A percentile compares a stretch with the other conserved stretches of the same genome.
These are phyloP conservation scores for Bombus polaris DNA, from an alignment of 1,140 invertebrate species.

Conservation along the genomic window DNA sequence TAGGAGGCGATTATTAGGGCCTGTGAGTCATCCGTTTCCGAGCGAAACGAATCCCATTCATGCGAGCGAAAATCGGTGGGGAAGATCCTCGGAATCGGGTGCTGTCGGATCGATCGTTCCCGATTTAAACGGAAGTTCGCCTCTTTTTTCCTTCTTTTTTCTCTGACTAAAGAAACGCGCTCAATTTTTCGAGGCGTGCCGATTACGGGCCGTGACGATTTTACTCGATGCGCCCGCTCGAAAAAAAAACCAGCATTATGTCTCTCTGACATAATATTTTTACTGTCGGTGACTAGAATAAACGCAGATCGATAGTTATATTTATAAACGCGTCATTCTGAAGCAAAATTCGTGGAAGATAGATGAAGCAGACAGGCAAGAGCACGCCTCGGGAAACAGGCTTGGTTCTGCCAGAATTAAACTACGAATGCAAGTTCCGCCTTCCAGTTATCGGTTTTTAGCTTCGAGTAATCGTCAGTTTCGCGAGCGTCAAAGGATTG, in stretches of 20 bases:
- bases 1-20: not conserved
- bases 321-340: slow-evolving; percentile 28
- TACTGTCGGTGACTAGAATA: not conserved
- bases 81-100: not conserved
- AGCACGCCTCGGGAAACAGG: too few species aligned
- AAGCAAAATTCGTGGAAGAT: slow-evolving; percentile 2
- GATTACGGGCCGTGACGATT: not conserved
- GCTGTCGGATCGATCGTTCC: not conserved
- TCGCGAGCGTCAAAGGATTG: slow-evolving; percentile 11
- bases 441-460: slow-evolving; percentile 4
- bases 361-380: slow-evolving; percentile 2
- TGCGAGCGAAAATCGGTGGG: not conserved
- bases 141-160: not conserved
- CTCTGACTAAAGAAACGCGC: not conserved
- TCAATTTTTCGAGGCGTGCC: not conserved
- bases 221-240: not conserved
- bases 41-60: slow-evolving; percentile 22
- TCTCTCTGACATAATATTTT: not conserved
- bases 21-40: not conserved
- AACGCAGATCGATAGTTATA: slow-evolving; percentile 24
- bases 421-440: slow-evolving; percentile 21
- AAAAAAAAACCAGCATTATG: too few species aligned
- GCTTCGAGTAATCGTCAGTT: not conserved
- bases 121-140: not conserved
- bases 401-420: slow-evolving; percentile 11